Conservation (phyloP, 2,888 invertebrate genomes). For the Nephrotoma flavescens region DNA sequence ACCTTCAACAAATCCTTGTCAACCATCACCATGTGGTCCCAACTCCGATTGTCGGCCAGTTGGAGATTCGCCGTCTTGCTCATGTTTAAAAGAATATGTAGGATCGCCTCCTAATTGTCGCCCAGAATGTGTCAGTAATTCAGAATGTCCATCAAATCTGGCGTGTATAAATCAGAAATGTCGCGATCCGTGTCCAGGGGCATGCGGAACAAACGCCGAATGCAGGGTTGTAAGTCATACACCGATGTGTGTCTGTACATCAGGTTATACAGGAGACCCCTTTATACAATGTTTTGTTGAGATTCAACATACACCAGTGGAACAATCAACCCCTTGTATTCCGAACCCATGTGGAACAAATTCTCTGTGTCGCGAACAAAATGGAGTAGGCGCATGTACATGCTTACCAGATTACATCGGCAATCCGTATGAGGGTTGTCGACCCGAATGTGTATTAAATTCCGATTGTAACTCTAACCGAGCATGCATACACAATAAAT, state of each 20-base stretch:
- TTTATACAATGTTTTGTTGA: conserved; percentile 37
- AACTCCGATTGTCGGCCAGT: conserved; percentile 38
- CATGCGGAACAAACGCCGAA: conserved; percentile 40
- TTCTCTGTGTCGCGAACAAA: conserved; percentile 49
- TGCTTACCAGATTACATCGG: conserved; percentile 50
- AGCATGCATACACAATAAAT: conserved; percentile 59
- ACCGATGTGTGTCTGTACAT: conserved; percentile 40
- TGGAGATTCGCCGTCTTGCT: conserved; percentile 37
- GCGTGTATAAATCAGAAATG: conserved; percentile 60
- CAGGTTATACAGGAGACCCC: conserved; percentile 52
- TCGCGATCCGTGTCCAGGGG: conserved; percentile 54
- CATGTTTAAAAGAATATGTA: conserved; percentile 47
- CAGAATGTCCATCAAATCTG: conserved; percentile 48
- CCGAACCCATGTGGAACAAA: conserved; percentile 53
- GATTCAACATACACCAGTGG: conserved; percentile 21
- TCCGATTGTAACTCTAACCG: conserved; percentile 58
- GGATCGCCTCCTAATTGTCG: conserved; percentile 54
- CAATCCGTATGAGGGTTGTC: conserved; percentile 54
- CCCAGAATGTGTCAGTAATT: conserved; percentile 56
- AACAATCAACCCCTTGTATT: conserved; percentile 35
- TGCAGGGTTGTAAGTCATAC: conserved; percentile 44
- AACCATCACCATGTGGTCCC: conserved; percentile 38
- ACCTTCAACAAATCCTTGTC: conserved; percentile 28
- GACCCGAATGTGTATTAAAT: conserved; percentile 65
- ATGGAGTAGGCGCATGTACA: conserved; percentile 50